Base-by-base conservation (phyloP, 2,797 vertebrate genomes). In the Xerus rutilus region DNA sequence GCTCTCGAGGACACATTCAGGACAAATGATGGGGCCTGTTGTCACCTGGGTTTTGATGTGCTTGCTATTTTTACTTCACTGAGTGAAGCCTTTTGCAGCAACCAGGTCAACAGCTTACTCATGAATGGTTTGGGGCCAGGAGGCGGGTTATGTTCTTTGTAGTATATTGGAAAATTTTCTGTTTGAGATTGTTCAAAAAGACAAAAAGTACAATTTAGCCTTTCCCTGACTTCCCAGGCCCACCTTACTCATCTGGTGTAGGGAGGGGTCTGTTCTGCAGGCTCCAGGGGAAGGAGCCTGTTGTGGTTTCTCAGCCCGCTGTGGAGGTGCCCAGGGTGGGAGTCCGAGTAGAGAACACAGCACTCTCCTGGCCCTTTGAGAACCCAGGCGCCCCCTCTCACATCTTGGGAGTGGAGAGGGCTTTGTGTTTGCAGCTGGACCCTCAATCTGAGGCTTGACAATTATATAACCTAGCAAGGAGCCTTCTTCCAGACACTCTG, bases 401-500 rank as follows among this genome's bases (percentile, higher is more conserved):
- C 3, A 10, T 39, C 54, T 52, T 92, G 72, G 12, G 73, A 65
- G 14, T 1, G 74, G 43, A 69, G 30, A 43, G 47, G 25, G 7
- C 32, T 47, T 86, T 72, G 23, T 18, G 64, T 43, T 43, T 28
- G 39, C 86, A 67, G 52, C 45, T 23, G 45, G 69, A 30, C 35
- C 65, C 64, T 81, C 5, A 62, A 21, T 57, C 6, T 54, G 64
- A 49, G 82, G 59, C 57, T 15, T 49, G 12, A 20, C 1, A 28
- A 70, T 92, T 90, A 67, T 5, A 14, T 79, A 91, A 82, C 45
- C 23, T 39, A 49, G 28, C 7, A n/a, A 70, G 39, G 70, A 52
- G 32, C 25, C 85, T 76, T 49, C 72, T 95, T 89, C 86, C 91
- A 57, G 70, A 82, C 88, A 95, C 23, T 83, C 91, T 70, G 85